These are phyloP conservation scores for Hoplias malabaricus DNA, from an alignment of 2,113 vertebrate species.

Conservation along the genomic window DNA sequence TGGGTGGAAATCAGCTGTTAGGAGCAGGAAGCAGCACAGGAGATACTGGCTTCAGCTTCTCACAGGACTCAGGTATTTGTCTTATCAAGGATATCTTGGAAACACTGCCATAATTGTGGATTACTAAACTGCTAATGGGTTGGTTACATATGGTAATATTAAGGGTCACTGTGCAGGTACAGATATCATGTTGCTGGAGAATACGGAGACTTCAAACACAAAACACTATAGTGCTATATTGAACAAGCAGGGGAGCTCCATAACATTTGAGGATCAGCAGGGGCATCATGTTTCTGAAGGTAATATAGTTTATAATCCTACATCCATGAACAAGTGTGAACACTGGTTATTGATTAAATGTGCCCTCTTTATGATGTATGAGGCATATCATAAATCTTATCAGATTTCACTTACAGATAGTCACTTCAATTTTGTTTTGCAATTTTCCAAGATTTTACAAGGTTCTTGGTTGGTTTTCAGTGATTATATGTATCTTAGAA, in stretches of 20 bases:
- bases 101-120: no score
- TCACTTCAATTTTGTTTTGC: no score
- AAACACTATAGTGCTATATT: conserved; percentile 59
- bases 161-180: conserved; percentile 77
- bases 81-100: not conserved
- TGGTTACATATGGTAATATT: conserved; percentile 9
- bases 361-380: no score
- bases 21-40: conserved; percentile 93
- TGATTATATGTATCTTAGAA: no score
- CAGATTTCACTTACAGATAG: no score
- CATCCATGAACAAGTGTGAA: not conserved
- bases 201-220: conserved; percentile 75
- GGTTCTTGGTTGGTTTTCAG: no score
- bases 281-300: conserved; percentile 86
- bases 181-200: conserved; percentile 91
- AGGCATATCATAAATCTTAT: no score
- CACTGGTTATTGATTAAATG: no score
- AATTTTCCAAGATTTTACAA: no score
- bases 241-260: conserved; percentile 83
- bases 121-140: not conserved
- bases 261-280: conserved; percentile 93
- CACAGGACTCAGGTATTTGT: conserved; percentile 90
- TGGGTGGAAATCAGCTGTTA: conserved; percentile 81
- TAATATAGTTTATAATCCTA: conserved; percentile 49
- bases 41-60: conserved; percentile 95